Evolutionary conservation across 2,113 vertebrate genomes (phyloP).

Genomic region (Tricholaema leucomelas): DNA sequence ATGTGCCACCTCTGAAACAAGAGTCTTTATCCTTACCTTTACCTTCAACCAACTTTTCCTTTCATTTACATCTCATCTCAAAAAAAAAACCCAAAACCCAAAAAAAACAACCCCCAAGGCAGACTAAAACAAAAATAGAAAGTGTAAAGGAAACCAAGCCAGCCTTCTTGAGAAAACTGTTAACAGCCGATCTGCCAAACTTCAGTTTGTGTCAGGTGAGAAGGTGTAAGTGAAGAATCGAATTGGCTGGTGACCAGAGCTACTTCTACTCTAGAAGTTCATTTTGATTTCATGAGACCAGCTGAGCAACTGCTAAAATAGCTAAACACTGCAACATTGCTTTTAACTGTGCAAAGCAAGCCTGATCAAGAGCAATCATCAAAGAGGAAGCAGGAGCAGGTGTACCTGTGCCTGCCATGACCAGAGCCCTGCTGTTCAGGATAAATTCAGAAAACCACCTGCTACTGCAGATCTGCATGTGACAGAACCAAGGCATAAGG

Average conservation of each 20-base stretch:
- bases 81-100: background rate
- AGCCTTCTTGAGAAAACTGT: background rate
- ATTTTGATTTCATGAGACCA: background rate
- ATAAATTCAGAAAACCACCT: conserved; percentile 17
- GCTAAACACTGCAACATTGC: background rate
- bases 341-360: background rate
- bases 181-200: background rate
- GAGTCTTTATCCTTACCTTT: background rate
- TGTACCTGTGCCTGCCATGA: background rate
- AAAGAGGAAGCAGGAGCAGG: background rate
- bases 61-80: background rate
- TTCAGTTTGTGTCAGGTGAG: background rate
- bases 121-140: background rate
- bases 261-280: background rate
- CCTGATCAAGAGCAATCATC: conserved; percentile 14
- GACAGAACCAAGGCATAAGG: background rate
- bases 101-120: background rate
- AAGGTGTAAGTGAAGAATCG: background rate
- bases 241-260: conserved; percentile 14
- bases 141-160: background rate
- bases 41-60: background rate
- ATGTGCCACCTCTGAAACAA: background rate
- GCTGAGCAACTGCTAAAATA: background rate
- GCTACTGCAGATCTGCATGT: background rate
- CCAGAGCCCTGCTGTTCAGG: background rate